Percentiles rank a stretch among this genome's conserved stretches.
Conservation (phyloP, 64 coral and sea anemone species). For the Cladopsammia gracilis region DNA sequence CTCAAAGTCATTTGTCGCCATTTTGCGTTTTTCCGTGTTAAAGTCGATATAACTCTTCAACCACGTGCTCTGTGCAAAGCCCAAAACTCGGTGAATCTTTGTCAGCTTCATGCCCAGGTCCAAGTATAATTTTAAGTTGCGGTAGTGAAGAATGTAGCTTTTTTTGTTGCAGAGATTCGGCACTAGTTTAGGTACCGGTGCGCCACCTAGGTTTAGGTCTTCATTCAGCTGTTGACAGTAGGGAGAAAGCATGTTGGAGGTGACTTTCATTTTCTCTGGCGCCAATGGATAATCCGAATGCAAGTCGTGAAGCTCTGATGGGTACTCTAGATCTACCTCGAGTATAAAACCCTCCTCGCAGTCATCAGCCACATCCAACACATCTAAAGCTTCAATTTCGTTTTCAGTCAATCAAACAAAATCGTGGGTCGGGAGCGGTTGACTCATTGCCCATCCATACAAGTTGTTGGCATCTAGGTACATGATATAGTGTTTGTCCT, state of each 20-base stretch:
- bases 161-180: slow-evolving; percentile 23
- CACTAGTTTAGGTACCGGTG: slow-evolving; percentile 5
- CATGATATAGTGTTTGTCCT: not conserved
- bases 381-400: slow-evolving; percentile 25
- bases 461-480: slow-evolving; percentile 7
- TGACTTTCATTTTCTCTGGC: slow-evolving; percentile 51
- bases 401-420: slow-evolving; percentile 1
- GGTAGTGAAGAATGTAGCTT: not conserved
- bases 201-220: not conserved
- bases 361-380: not conserved
- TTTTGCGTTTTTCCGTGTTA: slow-evolving; percentile 20
- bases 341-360: slow-evolving; percentile 32
- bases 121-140: not conserved
- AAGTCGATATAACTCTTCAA: slow-evolving; percentile 1
- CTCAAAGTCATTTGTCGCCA: slow-evolving; percentile 21
- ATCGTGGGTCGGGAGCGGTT: not conserved
- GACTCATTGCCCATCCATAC: slow-evolving; percentile 15
- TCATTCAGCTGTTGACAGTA: slow-evolving; percentile 26
- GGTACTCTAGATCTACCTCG: slow-evolving; percentile 35
- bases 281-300: slow-evolving; percentile 40
- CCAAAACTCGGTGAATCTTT: slow-evolving; percentile 12
- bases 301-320: slow-evolving; percentile 15
- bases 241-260: slow-evolving; percentile 20
- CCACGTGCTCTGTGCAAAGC: not conserved
- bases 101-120: slow-evolving; percentile 2